Evolutionary conservation across 2,888 invertebrate species (phyloP), one percentile per base, ranked within the genome.

Genomic region (Encarsia formosa): DNA sequence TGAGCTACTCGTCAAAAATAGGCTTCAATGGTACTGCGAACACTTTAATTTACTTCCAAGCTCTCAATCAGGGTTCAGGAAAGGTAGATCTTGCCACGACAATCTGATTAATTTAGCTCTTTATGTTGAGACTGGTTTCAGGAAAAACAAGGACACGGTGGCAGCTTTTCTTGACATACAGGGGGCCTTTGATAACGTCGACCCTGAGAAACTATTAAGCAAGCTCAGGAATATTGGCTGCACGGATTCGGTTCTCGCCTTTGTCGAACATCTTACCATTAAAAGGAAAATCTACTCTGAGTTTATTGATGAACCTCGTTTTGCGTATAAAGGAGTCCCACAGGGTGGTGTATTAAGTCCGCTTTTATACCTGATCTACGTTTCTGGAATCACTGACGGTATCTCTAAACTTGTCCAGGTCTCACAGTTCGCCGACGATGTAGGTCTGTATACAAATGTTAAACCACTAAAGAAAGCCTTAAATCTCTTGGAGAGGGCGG

Each of bases 271-370:
- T n/a, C n/a, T n/a, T n/a, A n/a, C n/a, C n/a, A n/a, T n/a, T n/a
- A n/a, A n/a, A n/a, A n/a, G n/a, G n/a, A n/a, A n/a, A n/a, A n/a
- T n/a, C n/a, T n/a, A n/a, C n/a, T n/a, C n/a, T n/a, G 39, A 39
- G 11, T 22, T n/a, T 8, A 24, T 43, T 3, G 37, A 18, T 3
- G 37, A 39, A n/a, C n/a, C n/a, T n/a, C n/a, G n/a, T n/a, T n/a
- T n/a, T n/a, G 42, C 48, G 5, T 24, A 26, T 13, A 49, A 50
- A 24, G 55, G 52, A 4, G 55, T n/a, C n/a, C n/a, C n/a, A n/a
- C n/a, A n/a, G n/a, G n/a, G n/a, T n/a, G n/a, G n/a, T n/a, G n/a
- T n/a, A 3, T 52, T 57, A n/a, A 47, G 47, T n/a, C 43, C 47
- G 2, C 37, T 54, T 8, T 26, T 54, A 3, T 47, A 52, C 16